phyloP scores from a whole-genome alignment of 2,113 vertebrate genomes.

The Shinisaurus crocodilurus region DNA sequence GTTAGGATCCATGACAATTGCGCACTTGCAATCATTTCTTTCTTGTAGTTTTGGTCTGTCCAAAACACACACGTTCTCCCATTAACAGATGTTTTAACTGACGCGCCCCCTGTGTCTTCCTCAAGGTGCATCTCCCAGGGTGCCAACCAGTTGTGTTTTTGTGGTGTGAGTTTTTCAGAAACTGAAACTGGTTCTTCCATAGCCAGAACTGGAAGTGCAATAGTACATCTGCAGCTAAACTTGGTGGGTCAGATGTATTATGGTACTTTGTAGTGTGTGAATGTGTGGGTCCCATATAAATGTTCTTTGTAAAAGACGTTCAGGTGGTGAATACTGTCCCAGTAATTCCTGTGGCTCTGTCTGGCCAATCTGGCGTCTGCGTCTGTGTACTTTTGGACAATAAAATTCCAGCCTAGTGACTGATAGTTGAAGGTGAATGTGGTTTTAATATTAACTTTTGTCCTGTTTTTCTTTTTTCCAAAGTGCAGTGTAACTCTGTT shows the following conservation, averaged over 20 bases:
- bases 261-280: background rate
- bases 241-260: background rate
- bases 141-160: background rate
- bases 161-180: background rate
- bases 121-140: background rate
- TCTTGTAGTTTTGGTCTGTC: too few relatives aligned
- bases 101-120: background rate
- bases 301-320: background rate
- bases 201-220: background rate
- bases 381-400: conserved; percentile 5
- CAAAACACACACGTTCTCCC: background rate
- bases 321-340: background rate
- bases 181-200: background rate
- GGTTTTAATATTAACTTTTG: conserved; percentile 30
- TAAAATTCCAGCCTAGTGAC: conserved; percentile 8
- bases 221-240: background rate
- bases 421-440: background rate
- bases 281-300: background rate
- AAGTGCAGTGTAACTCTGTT: too few relatives aligned
- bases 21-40: too few relatives aligned
- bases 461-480: conserved; percentile 13
- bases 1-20: background rate
- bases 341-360: background rate
- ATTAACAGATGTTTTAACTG: background rate
- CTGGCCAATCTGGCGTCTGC: background rate